These are phyloP conservation scores for Lypha dubia DNA, from an alignment of 2,888 invertebrate genomes.

Conservation along the genomic window DNA sequence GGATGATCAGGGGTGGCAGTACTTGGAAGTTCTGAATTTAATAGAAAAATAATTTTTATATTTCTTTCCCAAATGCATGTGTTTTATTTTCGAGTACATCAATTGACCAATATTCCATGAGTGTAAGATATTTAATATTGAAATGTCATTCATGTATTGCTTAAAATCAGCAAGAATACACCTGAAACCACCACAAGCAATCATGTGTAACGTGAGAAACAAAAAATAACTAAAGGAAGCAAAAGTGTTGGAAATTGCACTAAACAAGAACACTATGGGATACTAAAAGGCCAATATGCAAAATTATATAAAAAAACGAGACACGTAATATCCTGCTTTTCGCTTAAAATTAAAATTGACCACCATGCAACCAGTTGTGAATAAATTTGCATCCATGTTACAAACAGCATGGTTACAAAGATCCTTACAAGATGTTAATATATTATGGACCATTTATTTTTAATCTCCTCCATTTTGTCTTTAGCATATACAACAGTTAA, in stretches of 20 bases:
- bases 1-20: too few relatives aligned
- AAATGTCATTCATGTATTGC: background rate
- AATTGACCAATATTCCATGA: background rate
- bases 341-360: constrained; percentile 22
- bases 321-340: constrained; percentile 64
- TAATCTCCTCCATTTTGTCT: constrained; percentile 48
- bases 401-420: background rate
- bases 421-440: background rate
- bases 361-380: background rate
- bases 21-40: too few relatives aligned
- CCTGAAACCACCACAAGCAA: constrained; percentile 26
- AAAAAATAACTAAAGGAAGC: background rate
- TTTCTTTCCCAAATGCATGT: too few relatives aligned
- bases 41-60: too few relatives aligned
- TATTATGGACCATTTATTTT: background rate
- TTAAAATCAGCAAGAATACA: background rate
- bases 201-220: constrained; percentile 33
- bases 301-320: constrained; percentile 31
- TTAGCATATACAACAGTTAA: constrained; percentile 58
- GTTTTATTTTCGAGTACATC: too few relatives aligned
- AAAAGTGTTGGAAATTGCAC: constrained; percentile 39
- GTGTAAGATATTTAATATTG: constrained; percentile 6
- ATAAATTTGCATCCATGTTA: too few relatives aligned
- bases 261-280: constrained; percentile 7
- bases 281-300: constrained; percentile 8